Evolutionary conservation across 2,797 vertebrate species (phyloP), one percentile per base, ranked within the genome.

Genomic region (Streptopelia turtur): DNA sequence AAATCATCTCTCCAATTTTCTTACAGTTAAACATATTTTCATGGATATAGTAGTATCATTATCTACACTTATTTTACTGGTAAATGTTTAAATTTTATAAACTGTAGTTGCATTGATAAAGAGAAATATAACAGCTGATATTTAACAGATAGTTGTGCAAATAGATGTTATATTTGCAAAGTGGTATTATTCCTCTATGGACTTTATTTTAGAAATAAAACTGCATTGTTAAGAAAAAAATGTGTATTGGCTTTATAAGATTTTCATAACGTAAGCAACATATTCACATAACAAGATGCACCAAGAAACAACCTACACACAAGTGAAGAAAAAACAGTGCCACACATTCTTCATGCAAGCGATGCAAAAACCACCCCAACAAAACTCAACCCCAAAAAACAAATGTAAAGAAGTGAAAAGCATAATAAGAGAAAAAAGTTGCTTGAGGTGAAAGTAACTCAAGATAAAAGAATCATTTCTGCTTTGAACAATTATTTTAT

Each of bases 401-500:
- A 83, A 31, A 79, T 37, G 31, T 30, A 84, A 91, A 90, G 30
- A 87, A 76, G 8, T n/a, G 11, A 77, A 71, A 94, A 69, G 33
- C 22, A 6, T 39, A 84, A 14, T 83, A 88, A 55, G 30, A 84
- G 45, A 79, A 85, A 2, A 93, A 95, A 75, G 43, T 84, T 11
- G 28, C 78, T 90, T 59, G 82, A 91, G 70, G 88, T 93, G 30
- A 82, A 94, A 71, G n/a, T n/a, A 94, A 88, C 4, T 21, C 6
- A 71, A 74, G 74, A 93, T 90, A 84, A 94, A 96, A 90, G 86
- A 91, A 76, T 37, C 3, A 52, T 27, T 72, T 65, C 24, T 53
- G n/a, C 90, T 95, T 96, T 95, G 88, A 95, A 90, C 50, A 82
- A 63, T 21, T 30, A 88, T 71, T 91, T 88, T 63, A 94, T 84